A percentile compares a stretch with the other conserved stretches of the same genome.
These are phyloP conservation scores for Atherinomorus stipes DNA, from an alignment of 2,113 vertebrate species.

Conservation along the genomic window DNA sequence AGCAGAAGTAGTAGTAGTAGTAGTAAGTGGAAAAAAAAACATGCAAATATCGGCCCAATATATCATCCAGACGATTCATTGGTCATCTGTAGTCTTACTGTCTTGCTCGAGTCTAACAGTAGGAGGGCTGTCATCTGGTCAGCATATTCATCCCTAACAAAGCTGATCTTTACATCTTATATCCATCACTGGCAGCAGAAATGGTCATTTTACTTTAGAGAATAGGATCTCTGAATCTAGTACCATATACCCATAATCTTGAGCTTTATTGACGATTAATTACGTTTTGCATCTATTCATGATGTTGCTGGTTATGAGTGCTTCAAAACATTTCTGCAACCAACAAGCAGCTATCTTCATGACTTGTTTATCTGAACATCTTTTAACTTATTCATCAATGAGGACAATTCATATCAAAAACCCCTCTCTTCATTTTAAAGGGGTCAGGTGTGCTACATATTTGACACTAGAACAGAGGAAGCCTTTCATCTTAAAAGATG, in stretches of 20 bases:
- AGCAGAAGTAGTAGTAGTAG: no score
- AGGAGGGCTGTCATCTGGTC: slow-evolving; percentile 68
- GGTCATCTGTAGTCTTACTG: no score
- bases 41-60: no score
- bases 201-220: slow-evolving; percentile 40
- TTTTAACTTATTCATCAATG: slow-evolving; percentile 32
- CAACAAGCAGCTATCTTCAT: slow-evolving; percentile 40
- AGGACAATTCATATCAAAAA: slow-evolving; percentile 45
- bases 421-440: slow-evolving; percentile 39
- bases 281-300: neutral
- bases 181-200: slow-evolving; percentile 48
- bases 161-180: slow-evolving; percentile 41
- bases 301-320: neutral
- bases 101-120: slow-evolving; percentile 29
- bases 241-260: neutral
- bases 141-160: slow-evolving; percentile 53
- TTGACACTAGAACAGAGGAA: slow-evolving; percentile 49
- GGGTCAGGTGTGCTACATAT: slow-evolving; percentile 59
- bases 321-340: slow-evolving; percentile 14
- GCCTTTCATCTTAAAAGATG: slow-evolving; percentile 74
- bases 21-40: no score
- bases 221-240: neutral
- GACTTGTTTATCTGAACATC: slow-evolving; percentile 51
- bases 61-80: no score
- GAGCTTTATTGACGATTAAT: neutral